Base-by-base conservation (phyloP, 1,140 invertebrate species). In the Meloidogyne exigua region DNA sequence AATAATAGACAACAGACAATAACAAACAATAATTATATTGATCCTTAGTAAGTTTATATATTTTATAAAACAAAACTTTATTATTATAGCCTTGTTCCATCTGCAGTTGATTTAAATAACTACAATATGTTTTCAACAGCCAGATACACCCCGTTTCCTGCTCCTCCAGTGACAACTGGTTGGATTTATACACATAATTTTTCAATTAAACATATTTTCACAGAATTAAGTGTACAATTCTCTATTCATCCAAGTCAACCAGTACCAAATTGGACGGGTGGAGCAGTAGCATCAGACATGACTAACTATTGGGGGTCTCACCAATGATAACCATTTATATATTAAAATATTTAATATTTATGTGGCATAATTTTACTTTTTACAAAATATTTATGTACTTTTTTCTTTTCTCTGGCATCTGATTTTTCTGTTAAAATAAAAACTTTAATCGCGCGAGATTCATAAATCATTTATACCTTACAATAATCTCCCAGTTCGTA, bases 31-130 rank as follows among this genome's bases (percentile, higher is more conserved):
- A 36, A 57, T 26, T 73, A 73, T 65, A 73, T 73, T 28, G 72
- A 73, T 65, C 57, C 72, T 23, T 73, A 73, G 72, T 73, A 18
- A 73, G 18, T 62, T 44, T 71, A 36, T 63, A 71, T 71, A 7
- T 7, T 57, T 12, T 39, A 44, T n/a, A 23, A 36, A 36, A 18
- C 15, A 15, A 21, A 18, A 32, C 13, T 72, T 39, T 67, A 5
- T 68, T 65, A 7, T 42, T 23, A 42, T 62, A 73, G 72, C 11
- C 25, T 73, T 73, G 49, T 44, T 18, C 64, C 62, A 49, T 28
- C 72, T 10, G 11, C n/a, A 26, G 9, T 21, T n/a, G 57, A 73
- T 32, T 32, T 73, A 39, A 73, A 62, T 39, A 49, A n/a, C 3
- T 73, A 73, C 25, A 64, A 23, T 18, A 73, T 73, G 72, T 18